Evolutionary conservation across 1,140 invertebrate species (phyloP), one percentile per base, ranked within the genome.

Genomic region (Drosophila lowei): DNA sequence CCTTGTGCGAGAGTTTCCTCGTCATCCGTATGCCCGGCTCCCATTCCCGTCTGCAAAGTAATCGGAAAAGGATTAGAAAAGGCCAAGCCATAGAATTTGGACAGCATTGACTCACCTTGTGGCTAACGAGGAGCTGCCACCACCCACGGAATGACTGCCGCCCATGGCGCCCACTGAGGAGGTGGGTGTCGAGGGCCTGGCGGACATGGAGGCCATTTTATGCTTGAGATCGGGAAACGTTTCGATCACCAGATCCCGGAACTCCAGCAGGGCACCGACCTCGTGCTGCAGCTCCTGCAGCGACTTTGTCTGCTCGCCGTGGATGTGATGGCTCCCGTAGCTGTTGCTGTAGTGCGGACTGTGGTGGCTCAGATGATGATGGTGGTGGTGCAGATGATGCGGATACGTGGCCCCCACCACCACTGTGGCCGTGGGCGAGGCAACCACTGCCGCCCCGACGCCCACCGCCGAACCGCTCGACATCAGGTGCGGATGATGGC

Each of bases 171-270:
- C 90, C 56, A 84, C 76, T 58, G 78, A 76, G 6, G 84, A 80
- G 18, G 74, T 80, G 49, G 89, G 72, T 8, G 89, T 84, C 41
- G 80, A 60, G 11, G 92, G 92, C 53, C 91, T 91, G 18, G 68
- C 77, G 15, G 92, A 90, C 64, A 92, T 92, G n/a, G 92, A 92
- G 38, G 93, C 93, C 94, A 96, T 94, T 93, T 97, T 96, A 80
- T 94, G 94, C 88, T 96, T 94, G 85, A 97, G 94, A 93, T 97
- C 96, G 73, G 96, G 96, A 93, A 97, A 97, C 70, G 96, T 96
- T 93, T 97, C 96, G 93, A 97, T 96, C 93, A 97, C 96, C 93
- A 97, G 94, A 92, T 97, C 96, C 92, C 96, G 95, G 91, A 97
- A 97, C 92, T 97, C 96, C 91, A 97, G 94, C 63, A 97, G 92